Evolutionary conservation across 2,888 invertebrate species (phyloP).

Genomic region (Melinopterus prodromus): DNA sequence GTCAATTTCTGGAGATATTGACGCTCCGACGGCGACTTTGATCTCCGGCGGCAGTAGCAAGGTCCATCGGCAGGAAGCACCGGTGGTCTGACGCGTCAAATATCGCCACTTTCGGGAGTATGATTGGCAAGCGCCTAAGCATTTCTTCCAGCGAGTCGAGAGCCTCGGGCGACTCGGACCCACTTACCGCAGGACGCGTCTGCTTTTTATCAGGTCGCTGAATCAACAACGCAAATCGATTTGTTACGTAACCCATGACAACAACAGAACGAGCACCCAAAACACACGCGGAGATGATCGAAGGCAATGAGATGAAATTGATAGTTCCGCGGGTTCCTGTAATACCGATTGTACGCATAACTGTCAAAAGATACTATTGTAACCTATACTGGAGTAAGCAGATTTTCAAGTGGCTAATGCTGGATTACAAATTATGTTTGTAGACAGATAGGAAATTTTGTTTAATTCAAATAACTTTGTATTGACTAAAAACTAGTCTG

Average conservation of each 20-base stretch:
- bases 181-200: conserved; percentile 24
- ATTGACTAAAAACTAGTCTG: too few relatives aligned
- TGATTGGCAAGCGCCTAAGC: conserved; percentile 33
- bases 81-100: conserved; percentile 29
- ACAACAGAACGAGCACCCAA: neutral
- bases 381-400: too few relatives aligned
- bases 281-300: conserved; percentile 4
- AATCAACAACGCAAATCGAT: conserved; percentile 44
- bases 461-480: too few relatives aligned
- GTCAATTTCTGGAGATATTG: conserved; percentile 62
- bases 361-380: too few relatives aligned
- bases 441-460: too few relatives aligned
- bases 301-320: neutral
- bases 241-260: conserved; percentile 39
- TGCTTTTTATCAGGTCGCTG: conserved; percentile 37
- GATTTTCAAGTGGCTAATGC: too few relatives aligned
- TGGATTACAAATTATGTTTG: too few relatives aligned
- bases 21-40: conserved; percentile 56
- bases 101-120: neutral
- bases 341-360: too few relatives aligned
- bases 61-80: neutral
- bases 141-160: conserved; percentile 5
- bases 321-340: neutral
- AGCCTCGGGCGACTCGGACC: neutral
- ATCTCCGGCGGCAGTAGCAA: conserved; percentile 34